Evolutionary conservation across 2,888 invertebrate species (phyloP).

Genomic region (Ichneumoninae sp.): DNA sequence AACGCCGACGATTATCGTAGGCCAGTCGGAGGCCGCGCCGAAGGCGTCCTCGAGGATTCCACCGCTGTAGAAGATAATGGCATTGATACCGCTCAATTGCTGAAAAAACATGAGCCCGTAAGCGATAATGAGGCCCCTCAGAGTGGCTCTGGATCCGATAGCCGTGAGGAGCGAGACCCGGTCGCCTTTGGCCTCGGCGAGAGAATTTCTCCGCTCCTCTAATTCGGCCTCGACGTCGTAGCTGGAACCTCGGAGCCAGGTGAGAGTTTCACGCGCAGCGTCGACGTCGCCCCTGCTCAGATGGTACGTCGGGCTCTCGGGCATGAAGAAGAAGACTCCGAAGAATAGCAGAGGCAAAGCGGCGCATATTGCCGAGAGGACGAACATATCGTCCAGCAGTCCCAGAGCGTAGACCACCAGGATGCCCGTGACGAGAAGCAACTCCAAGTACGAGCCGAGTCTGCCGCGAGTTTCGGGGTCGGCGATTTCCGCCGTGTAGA

Average conservation of each 20-base stretch:
- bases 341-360: conserved; percentile 90
- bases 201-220: conserved; percentile 86
- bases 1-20: conserved; percentile 38
- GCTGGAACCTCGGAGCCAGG: conserved; percentile 89
- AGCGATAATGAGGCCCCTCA: conserved; percentile 90
- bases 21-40: conserved; percentile 83
- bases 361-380: conserved; percentile 89
- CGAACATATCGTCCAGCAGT: conserved; percentile 84
- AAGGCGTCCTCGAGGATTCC: conserved; percentile 89
- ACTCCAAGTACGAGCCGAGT: conserved; percentile 94
- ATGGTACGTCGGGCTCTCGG: conserved; percentile 93
- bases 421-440: conserved; percentile 94
- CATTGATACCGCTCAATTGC: conserved; percentile 93
- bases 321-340: conserved; percentile 91
- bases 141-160: conserved; percentile 87
- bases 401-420: conserved; percentile 91
- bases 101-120: conserved; percentile 95
- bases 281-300: conserved; percentile 88
- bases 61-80: conserved; percentile 92
- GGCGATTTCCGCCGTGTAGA: conserved; percentile 94
- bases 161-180: conserved; percentile 86
- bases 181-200: conserved; percentile 86
- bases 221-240: conserved; percentile 90
- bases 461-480: conserved; percentile 93
- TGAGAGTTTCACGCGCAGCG: conserved; percentile 89